Base-by-base conservation (phyloP, 2,888 invertebrate species). In the Ochlodes sylvanus region DNA sequence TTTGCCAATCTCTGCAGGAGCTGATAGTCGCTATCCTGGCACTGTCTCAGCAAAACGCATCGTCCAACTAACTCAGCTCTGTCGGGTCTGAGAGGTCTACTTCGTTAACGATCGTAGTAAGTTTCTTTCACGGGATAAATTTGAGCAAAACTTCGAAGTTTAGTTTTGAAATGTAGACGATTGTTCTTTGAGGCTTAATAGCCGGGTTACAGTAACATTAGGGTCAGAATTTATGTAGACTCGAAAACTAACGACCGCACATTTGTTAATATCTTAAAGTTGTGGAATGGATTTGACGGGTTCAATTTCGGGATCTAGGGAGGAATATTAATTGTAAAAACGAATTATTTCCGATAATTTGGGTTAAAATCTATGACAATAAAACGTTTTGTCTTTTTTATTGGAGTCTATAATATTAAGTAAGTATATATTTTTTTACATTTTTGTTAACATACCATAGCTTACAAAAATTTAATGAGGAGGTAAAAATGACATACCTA, bases 241-340 rank as follows among this genome's bases (percentile, higher is more conserved):
- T 57, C 47, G 56, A 47, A 55, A 62, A 68, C 56, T 62, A 68
- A 68, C 56, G 68, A 68, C 68, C 68, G 50, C 56, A 62, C 68
- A 68, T 68, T 68, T 62, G 62, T 68, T 68, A 44, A 68, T 67
- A 67, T 62, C 55, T 67, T 27, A 62, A 67, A 38, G 67, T 62
- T 47, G 55, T 27, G 44, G 61, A 67, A 56, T 67, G 67, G 42
- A 44, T 67, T 61, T 67, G 66, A 66, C 66, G 52, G 61, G 17
- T 21, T 17, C 52, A 21, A 21, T 52, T 52, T 52, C 14, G 19
- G 14, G 52, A 2, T 21, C 21, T 52, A 21, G 12, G 52, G 19
- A n/a, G 12, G 38, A 38, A 38, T 38, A 38, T 38, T 10, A 38
- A 9, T 38, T 12, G 12, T 38, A 9, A 38, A 12, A 12, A 12